Conservation (phyloP, 2,888 invertebrate genomes). For the Chamaedrilus cognettii region DNA sequence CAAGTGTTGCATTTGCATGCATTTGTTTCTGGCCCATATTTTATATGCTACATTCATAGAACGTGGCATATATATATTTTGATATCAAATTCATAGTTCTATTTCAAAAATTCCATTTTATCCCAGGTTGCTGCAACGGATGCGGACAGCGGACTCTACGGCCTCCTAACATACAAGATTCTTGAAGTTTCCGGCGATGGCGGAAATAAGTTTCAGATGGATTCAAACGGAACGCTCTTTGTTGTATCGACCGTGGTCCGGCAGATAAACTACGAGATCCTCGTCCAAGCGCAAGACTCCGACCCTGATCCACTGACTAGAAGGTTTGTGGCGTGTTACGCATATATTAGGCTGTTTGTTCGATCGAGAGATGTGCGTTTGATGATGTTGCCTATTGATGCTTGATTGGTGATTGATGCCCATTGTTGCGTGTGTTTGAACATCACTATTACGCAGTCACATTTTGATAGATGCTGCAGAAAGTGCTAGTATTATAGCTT, state of each 20-base stretch:
- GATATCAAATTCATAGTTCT: too few species aligned
- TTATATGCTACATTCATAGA: too few species aligned
- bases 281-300: slow-evolving; percentile 44
- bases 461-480: too few species aligned
- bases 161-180: slow-evolving; percentile 42
- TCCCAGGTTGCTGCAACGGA: slow-evolving; percentile 42
- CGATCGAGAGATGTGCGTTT: not conserved
- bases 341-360: slow-evolving; percentile 2
- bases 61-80: too few species aligned
- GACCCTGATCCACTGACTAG: slow-evolving; percentile 10
- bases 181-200: slow-evolving; percentile 40
- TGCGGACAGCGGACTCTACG: slow-evolving; percentile 39
- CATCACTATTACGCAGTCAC: too few species aligned
- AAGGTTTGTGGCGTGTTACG: slow-evolving; percentile 7
- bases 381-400: too few species aligned
- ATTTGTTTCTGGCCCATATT: too few species aligned
- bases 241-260: slow-evolving; percentile 40
- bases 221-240: slow-evolving; percentile 29
- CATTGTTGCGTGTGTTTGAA: too few species aligned
- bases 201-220: slow-evolving; percentile 38
- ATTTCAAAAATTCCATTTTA: not conserved
- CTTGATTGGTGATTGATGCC: too few species aligned
- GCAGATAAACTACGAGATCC: slow-evolving; percentile 40
- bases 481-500: too few species aligned
- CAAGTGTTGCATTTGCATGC: too few species aligned